These are phyloP conservation scores for Odontocolon sp. DNA, from an alignment of 2,888 invertebrate species.

Conservation along the genomic window DNA sequence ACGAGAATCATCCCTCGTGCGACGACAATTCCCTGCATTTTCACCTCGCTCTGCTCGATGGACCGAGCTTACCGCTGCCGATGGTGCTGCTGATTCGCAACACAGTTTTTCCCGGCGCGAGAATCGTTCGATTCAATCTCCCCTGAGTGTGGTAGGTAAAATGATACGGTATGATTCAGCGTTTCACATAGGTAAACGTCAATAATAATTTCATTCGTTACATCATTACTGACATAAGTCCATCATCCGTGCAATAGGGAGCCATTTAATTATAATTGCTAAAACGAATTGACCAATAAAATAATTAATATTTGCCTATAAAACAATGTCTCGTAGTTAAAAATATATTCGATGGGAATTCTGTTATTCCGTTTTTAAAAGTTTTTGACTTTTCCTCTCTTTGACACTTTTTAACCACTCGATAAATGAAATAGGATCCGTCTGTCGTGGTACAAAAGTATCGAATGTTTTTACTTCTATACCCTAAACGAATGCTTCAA, in stretches of 20 bases:
- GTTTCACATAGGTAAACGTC: not conserved
- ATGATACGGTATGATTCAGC: conserved; percentile 30
- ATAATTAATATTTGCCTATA: too few species aligned
- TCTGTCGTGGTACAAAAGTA: too few species aligned
- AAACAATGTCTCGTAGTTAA: not conserved
- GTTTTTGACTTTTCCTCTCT: not conserved
- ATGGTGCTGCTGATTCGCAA: conserved; percentile 39
- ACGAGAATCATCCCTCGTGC: conserved; percentile 63
- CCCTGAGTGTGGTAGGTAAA: conserved; percentile 54
- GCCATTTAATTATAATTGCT: too few species aligned
- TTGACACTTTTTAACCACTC: not conserved
- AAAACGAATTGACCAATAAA: too few species aligned
- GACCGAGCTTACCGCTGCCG: conserved; percentile 51
- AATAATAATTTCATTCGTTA: conserved; percentile 36
- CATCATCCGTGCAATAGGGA: too few species aligned
- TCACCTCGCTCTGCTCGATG: conserved; percentile 50
- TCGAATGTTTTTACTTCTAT: too few species aligned
- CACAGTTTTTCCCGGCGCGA: conserved; percentile 50
- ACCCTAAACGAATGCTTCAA: too few species aligned
- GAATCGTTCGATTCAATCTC: conserved; percentile 56
- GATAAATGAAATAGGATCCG: too few species aligned
- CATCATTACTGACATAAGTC: conserved; percentile 29
- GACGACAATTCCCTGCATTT: conserved; percentile 53
- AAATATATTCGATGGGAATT: not conserved
- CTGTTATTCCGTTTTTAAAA: not conserved